Base-by-base conservation (phyloP, 1,140 invertebrate genomes). In the Drosophila orena region DNA sequence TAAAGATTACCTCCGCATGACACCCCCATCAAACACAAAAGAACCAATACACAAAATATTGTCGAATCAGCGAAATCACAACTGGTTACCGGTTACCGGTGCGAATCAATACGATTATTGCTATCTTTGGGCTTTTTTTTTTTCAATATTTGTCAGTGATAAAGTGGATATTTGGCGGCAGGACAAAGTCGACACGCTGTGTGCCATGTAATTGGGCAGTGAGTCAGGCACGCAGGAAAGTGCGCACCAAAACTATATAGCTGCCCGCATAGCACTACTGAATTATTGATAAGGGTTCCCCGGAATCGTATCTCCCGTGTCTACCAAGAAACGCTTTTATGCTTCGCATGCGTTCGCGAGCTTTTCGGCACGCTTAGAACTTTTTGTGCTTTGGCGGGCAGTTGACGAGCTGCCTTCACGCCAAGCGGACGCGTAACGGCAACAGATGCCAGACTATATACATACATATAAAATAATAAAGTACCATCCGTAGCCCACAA, bases 371-470 rank as follows among this genome's bases (percentile, higher is more conserved):
- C 61, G 73, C 77, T 86, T 81, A 88, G 83, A 85, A 88, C 83
- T 85, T 88, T 88, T 46, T 46, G 68, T 72, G 80, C 80, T 86
- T 70, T 69, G 22, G 81, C 74, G 78, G 56, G 69, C 84, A 88
- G 79, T 88, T 89, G 76, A 79, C 57, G 84, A 84, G 83, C 66
- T 88, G 83, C 79, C 68, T 80, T 84, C 83, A 89, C 70, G 64
- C 76, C 56, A 65, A 89, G 61, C 83, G 79, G 83, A 79, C 84
- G 84, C 72, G 66, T 35, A 77, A 66, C 71, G 55, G 47, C 64
- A 44, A 34, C 65, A 58, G 72, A 75, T 72, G 78, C 78, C 77
- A 50, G 64, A 77, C 57, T 20, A n/a, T n/a, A n/a, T n/a, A n/a
- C 17, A 17, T 1, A 17, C 17, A 56, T 44, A 71, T 37, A 80